Evolutionary conservation across 2,113 vertebrate species (phyloP).

Genomic region (Takifugu flavidus): DNA sequence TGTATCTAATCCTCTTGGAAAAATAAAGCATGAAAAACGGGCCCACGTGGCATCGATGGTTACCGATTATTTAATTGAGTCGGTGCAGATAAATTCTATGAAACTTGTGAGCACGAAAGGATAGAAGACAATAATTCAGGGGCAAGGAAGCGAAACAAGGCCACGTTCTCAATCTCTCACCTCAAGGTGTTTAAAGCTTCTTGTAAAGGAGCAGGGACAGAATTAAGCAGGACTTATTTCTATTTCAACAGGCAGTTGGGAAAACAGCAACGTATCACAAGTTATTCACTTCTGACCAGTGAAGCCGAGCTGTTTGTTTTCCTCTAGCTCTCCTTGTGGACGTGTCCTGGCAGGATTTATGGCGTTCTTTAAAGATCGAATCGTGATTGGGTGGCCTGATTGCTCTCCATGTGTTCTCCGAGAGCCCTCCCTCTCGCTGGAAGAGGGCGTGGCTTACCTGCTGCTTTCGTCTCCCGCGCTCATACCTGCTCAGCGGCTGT

Average conservation of each 20-base stretch:
- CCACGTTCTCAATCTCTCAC: conserved; percentile 11
- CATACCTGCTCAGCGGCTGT: no score
- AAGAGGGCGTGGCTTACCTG: no score
- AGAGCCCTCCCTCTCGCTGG: no score
- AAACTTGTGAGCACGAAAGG: conserved; percentile 42
- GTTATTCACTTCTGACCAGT: no score
- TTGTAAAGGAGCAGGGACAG: conserved; percentile 8
- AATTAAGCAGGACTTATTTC: conserved; percentile 4
- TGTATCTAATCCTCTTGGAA: neutral
- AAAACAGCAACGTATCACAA: conserved; percentile 3
- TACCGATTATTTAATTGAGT: conserved; percentile 31
- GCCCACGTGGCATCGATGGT: neutral
- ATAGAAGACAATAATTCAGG: conserved; percentile 20
- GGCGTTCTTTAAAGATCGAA: no score
- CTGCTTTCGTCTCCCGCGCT: no score
- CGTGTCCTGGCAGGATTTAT: no score
- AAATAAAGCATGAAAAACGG: neutral
- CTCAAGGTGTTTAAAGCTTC: conserved; percentile 24
- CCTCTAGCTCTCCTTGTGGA: no score
- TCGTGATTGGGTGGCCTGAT: no score
- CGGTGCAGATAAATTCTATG: conserved; percentile 13
- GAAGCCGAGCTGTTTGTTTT: no score
- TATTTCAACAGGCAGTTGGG: neutral
- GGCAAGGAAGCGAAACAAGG: neutral
- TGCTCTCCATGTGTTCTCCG: no score